Evolutionary conservation across 2,797 vertebrate genomes (phyloP).

Genomic region (Sebastes cheni): DNA sequence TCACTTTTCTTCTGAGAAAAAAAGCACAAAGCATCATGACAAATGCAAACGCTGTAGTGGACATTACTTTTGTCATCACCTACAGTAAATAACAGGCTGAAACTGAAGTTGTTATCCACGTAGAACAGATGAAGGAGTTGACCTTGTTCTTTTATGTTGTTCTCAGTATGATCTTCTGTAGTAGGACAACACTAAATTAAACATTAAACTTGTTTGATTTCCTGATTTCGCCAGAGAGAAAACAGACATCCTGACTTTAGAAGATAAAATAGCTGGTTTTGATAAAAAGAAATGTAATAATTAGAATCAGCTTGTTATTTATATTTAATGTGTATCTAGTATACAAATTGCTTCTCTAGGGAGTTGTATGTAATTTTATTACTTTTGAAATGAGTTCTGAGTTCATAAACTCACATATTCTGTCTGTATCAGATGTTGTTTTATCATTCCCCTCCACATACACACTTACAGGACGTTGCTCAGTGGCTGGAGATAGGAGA

Average conservation of each 20-base stretch:
- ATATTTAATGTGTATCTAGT: not conserved
- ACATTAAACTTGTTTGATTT: not conserved
- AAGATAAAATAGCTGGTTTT: not conserved
- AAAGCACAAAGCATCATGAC: not conserved
- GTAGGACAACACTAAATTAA: not conserved
- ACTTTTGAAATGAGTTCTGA: constrained; percentile 9
- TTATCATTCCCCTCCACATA: constrained; percentile 15
- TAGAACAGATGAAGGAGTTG: not conserved
- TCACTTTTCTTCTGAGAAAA: not conserved
- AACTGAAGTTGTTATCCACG: not conserved
- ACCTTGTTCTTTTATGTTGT: not conserved
- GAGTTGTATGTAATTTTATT: constrained; percentile 8
- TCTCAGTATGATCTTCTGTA: not conserved
- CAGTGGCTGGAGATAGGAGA: constrained; percentile 39
- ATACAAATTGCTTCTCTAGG: constrained; percentile 31
- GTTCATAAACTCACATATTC: constrained; percentile 31
- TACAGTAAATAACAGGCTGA: not conserved
- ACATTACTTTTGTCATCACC: not conserved
- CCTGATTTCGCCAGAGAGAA: not conserved
- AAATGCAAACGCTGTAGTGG: not conserved
- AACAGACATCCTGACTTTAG: not conserved
- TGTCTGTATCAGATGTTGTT: constrained; percentile 11
- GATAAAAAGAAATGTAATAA: not conserved
- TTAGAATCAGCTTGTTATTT: constrained; percentile 1
- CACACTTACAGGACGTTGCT: constrained; percentile 12